Evolutionary conservation across 2,113 vertebrate genomes (phyloP), one percentile per base, ranked within the genome.

Genomic region (Lepisosteus oculatus): DNA sequence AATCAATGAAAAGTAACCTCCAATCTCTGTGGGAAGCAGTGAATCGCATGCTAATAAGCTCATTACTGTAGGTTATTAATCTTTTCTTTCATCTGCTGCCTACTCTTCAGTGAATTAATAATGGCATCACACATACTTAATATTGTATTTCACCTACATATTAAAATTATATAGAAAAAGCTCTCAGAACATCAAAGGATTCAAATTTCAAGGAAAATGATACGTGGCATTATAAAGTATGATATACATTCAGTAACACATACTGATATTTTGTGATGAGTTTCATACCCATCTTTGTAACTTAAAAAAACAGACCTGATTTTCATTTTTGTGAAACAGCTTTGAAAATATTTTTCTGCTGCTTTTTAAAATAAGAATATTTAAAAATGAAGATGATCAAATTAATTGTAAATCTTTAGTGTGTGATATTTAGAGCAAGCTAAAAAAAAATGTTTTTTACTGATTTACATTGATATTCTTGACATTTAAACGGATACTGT

Each of bases 21-120:
- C 13, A 51, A 51, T n/a, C 56, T 59, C 56, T 59, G 12, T 13
- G 56, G 56, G 8, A 12, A 4, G 56, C 56, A 59, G 56, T 59
- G 56, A 59, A 13, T 12, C 7, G 56, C 56, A 59, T 59, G 56
- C n/a, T 59, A 59, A 59, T 59, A 14, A 13, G 7, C 56, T 59
- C 56, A 59, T 59, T 59, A 59, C 56, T 59, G 3, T 59, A 11
- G n/a, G 56, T 59, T 59, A 59, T 59, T 59, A 59, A 59, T 59
- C 56, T 59, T 12, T 12, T 13, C 56, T 59, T 59, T 59, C n/a
- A 59, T 59, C 56, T 1, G 7, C 12, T 59, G 7, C 56, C 56
- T 59, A 3, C 2, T 12, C 56, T 12, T 59, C 3, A n/a, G n/a
- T 13, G 12, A 59, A 14, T 59, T 13, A 12, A 6, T n/a, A 12